phyloP scores from a whole-genome alignment of 2,797 vertebrate genomes.

The Emys orbicularis region DNA sequence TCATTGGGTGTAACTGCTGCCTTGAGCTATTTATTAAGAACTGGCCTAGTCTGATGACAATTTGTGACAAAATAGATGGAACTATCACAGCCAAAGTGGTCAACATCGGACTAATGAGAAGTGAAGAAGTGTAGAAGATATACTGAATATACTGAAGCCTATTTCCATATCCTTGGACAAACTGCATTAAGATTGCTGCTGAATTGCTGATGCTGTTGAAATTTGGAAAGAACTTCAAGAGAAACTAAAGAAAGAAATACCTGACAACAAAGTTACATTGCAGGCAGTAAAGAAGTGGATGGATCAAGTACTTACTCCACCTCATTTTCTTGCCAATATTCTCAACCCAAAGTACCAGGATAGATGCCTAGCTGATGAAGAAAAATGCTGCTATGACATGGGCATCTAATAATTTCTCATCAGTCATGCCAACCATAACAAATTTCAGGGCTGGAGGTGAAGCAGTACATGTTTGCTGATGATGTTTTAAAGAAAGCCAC shows the following conservation, averaged over 20 bases:
- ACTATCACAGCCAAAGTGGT: not conserved
- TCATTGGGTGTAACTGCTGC: no score
- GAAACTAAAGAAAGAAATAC: not conserved
- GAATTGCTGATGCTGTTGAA: not conserved
- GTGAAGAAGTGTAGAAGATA: not conserved
- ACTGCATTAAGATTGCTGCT: not conserved
- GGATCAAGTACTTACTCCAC: not conserved
- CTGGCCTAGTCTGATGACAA: not conserved
- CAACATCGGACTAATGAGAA: not conserved
- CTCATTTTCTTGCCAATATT: not conserved
- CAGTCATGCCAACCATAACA: not conserved
- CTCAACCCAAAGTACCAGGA: not conserved
- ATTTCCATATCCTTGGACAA: not conserved
- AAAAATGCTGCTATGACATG: not conserved
- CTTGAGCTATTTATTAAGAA: not conserved
- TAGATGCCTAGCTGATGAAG: not conserved
- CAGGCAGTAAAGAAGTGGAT: not conserved
- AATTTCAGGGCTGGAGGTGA: not conserved
- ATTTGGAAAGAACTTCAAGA: not conserved
- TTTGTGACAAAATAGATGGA: not conserved
- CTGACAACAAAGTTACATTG: not conserved
- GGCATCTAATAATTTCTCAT: not conserved
- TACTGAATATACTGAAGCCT: not conserved
- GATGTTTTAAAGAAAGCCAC: no score
- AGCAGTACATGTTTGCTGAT: not conserved